Evolutionary conservation across 2,797 vertebrate genomes (phyloP), one percentile per base, ranked within the genome.

Genomic region (Myoxocephalus aenaeus): DNA sequence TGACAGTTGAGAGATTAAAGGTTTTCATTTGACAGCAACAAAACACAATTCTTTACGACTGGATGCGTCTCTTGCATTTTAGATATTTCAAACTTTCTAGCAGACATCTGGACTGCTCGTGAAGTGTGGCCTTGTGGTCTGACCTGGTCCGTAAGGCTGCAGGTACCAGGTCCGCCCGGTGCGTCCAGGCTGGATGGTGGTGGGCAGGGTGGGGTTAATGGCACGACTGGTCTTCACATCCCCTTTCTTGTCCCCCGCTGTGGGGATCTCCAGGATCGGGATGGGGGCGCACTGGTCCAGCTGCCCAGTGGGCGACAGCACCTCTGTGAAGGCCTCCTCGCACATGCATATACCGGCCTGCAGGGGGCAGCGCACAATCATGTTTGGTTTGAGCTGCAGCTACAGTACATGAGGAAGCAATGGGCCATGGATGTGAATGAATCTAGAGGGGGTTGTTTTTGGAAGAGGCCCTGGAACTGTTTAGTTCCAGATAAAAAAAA

Each of bases 161-260:
- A 99, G 96, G 96, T 98, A 99, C 98, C 98, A 99, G 78, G 97
- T 96, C 77, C 96, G 96, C n/a, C 96, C 97, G 0, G 84, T 81
- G 72, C 96, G 94, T 77, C 97, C 97, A 2, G 96, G 94, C 87
- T 95, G 96, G 76, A 93, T 92, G 77, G 93, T 95, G 87, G 94
- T 94, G 69, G 96, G 93, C 75, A 94, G 92, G 14, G 98, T 99
- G 62, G 98, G 97, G 87, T 99, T 96, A 38, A 97, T 90, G 73
- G 97, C 97, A 73, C 97, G 96, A 75, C 97, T 99, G 81, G 97
- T 99, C 96, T 99, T 99, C 89, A 98, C 96, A 12, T 99, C 97
- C 20, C 93, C 95, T 71, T 95, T 97, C 90, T 96, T 97, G 92
- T 97, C 96, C 65, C 95, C 96, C 8, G 94, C 92, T 0, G 97